Conservation (phyloP, 1,140 invertebrate genomes). For the Dreissena rostriformis region DNA sequence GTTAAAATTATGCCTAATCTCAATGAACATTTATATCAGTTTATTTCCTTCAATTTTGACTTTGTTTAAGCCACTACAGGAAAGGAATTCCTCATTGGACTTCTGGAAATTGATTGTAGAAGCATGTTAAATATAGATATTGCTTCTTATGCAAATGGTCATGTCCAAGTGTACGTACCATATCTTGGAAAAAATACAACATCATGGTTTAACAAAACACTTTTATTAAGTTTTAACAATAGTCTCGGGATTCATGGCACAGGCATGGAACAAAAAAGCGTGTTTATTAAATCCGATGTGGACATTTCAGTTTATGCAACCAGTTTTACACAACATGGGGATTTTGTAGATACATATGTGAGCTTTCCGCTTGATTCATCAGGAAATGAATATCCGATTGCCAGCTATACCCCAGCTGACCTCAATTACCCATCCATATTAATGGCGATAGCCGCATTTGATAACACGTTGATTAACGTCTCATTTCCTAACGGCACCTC, state of each 20-base stretch:
- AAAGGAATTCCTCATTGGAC: background rate
- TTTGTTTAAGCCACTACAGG: background rate
- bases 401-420: background rate
- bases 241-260: background rate
- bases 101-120: background rate
- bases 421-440: background rate
- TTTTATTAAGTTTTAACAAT: background rate
- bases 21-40: no score
- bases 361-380: background rate
- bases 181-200: background rate
- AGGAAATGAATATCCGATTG: background rate
- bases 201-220: background rate
- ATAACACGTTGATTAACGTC: background rate
- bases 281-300: background rate
- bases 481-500: background rate
- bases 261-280: background rate
- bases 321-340: background rate
- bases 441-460: background rate
- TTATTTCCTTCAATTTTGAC: background rate
- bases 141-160: background rate
- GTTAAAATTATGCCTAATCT: no score
- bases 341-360: background rate
- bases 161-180: background rate
- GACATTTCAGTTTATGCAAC: background rate
- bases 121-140: background rate